phyloP scores from a whole-genome alignment of 2,797 vertebrate species.

The Paguma larvata region DNA sequence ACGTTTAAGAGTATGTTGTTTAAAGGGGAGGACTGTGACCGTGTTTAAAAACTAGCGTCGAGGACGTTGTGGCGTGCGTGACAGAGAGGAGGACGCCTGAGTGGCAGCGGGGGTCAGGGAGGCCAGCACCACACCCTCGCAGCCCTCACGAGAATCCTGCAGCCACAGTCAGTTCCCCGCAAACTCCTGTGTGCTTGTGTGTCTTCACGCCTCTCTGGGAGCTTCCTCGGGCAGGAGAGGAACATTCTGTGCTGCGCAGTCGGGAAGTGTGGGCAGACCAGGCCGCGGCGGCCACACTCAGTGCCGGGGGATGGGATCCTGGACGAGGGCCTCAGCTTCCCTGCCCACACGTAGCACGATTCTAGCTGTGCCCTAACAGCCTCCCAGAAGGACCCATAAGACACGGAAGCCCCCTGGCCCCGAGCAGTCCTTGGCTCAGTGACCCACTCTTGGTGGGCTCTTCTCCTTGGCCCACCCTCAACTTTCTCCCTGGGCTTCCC shows the following conservation, averaged over 20 bases:
- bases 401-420: too few species aligned
- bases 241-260: not conserved
- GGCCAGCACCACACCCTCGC: not conserved
- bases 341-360: not conserved
- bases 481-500: not conserved
- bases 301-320: fast-evolving
- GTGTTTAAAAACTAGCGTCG: not conserved
- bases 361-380: not conserved
- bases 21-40: not conserved
- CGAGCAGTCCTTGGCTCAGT: fast-evolving
- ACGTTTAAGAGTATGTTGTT: not conserved
- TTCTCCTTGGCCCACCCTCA: not conserved
- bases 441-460: too few species aligned
- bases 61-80: not conserved
- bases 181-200: not conserved
- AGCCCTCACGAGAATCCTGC: not conserved
- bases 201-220: not conserved
- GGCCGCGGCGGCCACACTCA: not conserved
- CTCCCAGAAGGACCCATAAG: not conserved
- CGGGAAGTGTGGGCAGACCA: not conserved
- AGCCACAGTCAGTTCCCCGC: not conserved
- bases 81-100: fast-evolving
- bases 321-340: not conserved
- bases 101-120: not conserved
- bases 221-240: not conserved